Evolutionary conservation across 1,140 invertebrate genomes (phyloP).

Genomic region (Meloidogyne hapla): DNA sequence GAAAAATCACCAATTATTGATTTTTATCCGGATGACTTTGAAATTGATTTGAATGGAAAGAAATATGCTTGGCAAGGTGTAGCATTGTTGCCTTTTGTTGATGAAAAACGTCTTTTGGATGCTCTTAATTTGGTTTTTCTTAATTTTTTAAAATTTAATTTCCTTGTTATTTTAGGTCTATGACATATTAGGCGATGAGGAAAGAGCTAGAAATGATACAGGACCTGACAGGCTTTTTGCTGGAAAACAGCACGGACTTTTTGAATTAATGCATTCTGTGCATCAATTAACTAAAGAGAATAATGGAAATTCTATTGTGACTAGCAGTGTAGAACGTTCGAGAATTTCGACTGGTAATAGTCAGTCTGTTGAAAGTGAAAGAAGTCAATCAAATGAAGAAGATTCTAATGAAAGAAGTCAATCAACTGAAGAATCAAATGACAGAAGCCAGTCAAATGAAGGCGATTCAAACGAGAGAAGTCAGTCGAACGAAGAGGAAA

Average conservation of each 20-base stretch:
- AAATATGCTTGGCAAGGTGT: slow-evolving; percentile 99
- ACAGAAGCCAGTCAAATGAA: not conserved
- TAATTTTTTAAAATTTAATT: not conserved
- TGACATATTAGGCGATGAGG: slow-evolving; percentile 48
- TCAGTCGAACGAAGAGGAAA: slow-evolving; percentile 24
- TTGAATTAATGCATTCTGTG: slow-evolving; percentile 44
- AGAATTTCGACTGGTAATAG: no score
- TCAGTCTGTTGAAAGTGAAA: not conserved
- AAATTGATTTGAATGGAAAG: slow-evolving; percentile 98
- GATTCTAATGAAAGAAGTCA: slow-evolving; percentile 3
- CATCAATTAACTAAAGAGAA: slow-evolving; percentile 17
- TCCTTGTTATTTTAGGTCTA: slow-evolving; percentile 49
- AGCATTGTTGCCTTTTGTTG: slow-evolving; percentile 93
- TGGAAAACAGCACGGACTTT: slow-evolving; percentile 48
- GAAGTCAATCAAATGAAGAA: not conserved
- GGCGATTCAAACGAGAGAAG: not conserved
- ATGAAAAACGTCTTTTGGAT: slow-evolving; percentile 84
- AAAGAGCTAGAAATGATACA: slow-evolving; percentile 45
- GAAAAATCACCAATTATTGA: slow-evolving; percentile 92
- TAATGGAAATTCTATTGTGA: not conserved
- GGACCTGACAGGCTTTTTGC: slow-evolving; percentile 59
- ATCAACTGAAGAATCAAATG: not conserved
- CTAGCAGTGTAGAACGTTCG: not conserved
- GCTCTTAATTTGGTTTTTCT: slow-evolving; percentile 69
- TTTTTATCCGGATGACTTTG: slow-evolving; percentile 97